These are phyloP conservation scores for Lydus trimaculatus DNA, from an alignment of 2,888 invertebrate species.

Conservation along the genomic window DNA sequence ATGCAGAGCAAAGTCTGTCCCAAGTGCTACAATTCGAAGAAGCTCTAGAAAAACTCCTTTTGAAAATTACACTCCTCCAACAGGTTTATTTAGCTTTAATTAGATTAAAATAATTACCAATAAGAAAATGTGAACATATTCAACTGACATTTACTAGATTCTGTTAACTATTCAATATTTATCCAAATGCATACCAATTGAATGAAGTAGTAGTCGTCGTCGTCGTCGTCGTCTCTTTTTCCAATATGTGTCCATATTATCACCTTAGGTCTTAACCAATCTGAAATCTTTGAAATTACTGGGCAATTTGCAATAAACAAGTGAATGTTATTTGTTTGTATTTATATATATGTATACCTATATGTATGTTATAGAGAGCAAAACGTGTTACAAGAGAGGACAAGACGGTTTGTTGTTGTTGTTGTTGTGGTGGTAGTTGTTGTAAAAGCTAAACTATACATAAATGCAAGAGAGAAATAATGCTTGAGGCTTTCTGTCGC, in stretches of 20 bases:
- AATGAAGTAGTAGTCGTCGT: too few relatives aligned
- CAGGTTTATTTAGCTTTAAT: background rate
- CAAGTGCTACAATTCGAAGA: too few relatives aligned
- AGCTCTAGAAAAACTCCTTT: too few relatives aligned
- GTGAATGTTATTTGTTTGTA: conserved; percentile 18
- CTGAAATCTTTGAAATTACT: conserved; percentile 10
- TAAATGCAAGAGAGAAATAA: background rate
- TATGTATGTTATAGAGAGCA: conserved; percentile 7
- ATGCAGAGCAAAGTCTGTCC: background rate
- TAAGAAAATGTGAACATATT: conserved; percentile 1
- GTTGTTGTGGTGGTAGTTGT: background rate
- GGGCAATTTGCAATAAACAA: conserved; percentile 10
- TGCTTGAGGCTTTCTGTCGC: background rate
- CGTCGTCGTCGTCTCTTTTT: background rate
- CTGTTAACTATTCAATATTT: background rate
- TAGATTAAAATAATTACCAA: background rate
- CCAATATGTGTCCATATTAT: background rate
- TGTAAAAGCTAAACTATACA: background rate
- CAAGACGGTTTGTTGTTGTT: conserved; percentile 1
- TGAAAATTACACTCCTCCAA: too few relatives aligned
- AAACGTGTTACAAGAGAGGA: conserved; percentile 2
- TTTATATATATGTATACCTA: too few relatives aligned
- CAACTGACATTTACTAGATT: background rate
- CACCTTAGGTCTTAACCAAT: conserved; percentile 1
- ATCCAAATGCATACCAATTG: background rate